Base-by-base conservation (phyloP, 2,113 vertebrate genomes). In the Strix uralensis region DNA sequence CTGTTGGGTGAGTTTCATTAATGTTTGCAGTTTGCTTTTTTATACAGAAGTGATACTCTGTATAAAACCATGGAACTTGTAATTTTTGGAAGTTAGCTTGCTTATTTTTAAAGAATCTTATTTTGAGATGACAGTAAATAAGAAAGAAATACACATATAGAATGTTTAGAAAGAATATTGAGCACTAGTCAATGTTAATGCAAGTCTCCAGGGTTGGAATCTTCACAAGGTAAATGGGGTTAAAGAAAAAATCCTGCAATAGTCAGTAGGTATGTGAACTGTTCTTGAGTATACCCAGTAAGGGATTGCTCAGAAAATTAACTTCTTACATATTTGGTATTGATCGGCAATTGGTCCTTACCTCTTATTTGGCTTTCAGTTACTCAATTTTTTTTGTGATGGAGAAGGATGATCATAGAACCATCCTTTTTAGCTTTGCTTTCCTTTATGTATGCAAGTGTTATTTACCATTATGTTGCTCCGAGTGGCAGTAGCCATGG, bases 1-100 rank as follows among this genome's bases (percentile, higher is more conserved):
- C 73, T 99, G 99, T 97, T 97, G 97, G 97, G 99, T 99, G 98
- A 98, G 96, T 97, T 97, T 91, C n/a, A 58, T 81, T 63, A 69
- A 70, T 66, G 36, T 70, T 34, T 92, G 59, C 46, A 47, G 36
- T 70, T 85, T 86, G 27, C 2, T 90, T 85, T 88, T 78, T 72
- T 51, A 13, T 49, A 10, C 4, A 55, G 46, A 87, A 85, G 42
- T 11, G 7, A 15, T 58, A 42, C n/a, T 82, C 18, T 86, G 9
- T 89, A 3, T 70, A 54, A 85, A 89, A 90, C 16, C 32, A 38
- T 46, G 10, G 21, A 16, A 27, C 8, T 71, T 74, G 44, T 20
- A 46, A 4, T 55, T 66, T 88, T 82, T 80, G 26, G 15, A 87
- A 73, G 5, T 62, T 87, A 86, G 9, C 15, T 52, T 88, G 36